Conservation (phyloP, 1,140 invertebrate species). For the Mesaphorura yosii region DNA sequence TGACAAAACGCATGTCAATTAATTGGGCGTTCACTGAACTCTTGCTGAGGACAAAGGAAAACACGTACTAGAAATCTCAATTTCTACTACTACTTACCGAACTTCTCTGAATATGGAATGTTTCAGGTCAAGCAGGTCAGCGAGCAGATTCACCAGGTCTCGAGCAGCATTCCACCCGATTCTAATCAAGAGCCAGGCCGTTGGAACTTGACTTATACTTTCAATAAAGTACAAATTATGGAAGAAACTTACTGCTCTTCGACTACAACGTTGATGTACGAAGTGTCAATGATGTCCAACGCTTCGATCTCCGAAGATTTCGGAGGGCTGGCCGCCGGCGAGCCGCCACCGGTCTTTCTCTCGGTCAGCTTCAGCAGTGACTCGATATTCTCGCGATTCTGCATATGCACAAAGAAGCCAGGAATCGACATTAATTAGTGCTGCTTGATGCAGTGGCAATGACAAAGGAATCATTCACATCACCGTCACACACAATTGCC, state of each 20-base stretch:
- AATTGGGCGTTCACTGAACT: neutral
- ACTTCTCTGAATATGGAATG: slow-evolving; percentile 37
- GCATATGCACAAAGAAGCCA: no score
- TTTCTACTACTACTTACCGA: neutral
- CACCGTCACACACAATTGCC: no score
- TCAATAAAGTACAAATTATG: neutral
- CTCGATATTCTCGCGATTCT: no score
- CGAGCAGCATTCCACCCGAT: slow-evolving; percentile 44
- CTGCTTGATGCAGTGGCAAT: no score
- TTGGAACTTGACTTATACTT: slow-evolving; percentile 34
- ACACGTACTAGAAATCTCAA: neutral
- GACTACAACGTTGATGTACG: slow-evolving; percentile 13
- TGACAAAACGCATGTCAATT: slow-evolving; percentile 13
- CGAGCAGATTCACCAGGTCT: slow-evolving; percentile 46
- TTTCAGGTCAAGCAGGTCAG: slow-evolving; percentile 48
- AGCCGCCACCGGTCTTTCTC: no score
- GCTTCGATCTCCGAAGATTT: no score
- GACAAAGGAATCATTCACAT: no score
- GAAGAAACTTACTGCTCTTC: slow-evolving; percentile 1
- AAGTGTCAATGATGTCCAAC: slow-evolving; percentile 23
- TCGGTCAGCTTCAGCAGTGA: no score
- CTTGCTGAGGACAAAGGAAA: neutral
- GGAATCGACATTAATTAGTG: no score
- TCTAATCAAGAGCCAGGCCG: slow-evolving; percentile 1
- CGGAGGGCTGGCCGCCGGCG: neutral